Conservation (phyloP, 2,797 vertebrate genomes). For the Brachyrhaphis roseni region DNA sequence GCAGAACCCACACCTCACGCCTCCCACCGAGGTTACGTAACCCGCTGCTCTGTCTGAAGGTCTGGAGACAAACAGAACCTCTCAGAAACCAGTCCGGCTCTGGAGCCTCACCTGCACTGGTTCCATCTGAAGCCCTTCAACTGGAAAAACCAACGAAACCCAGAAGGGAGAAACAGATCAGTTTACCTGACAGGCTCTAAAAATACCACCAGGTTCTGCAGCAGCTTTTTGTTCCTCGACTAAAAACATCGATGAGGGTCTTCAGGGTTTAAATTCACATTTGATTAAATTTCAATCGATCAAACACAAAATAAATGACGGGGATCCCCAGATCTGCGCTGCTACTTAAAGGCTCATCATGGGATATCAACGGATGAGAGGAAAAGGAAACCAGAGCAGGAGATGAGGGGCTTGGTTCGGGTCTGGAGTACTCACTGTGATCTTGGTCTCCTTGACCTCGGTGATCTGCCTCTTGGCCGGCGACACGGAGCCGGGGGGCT, state of each 20-base stretch:
- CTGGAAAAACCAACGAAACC: neutral
- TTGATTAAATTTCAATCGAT: neutral
- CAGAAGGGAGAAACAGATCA: constrained; percentile 19
- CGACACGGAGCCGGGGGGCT: constrained; percentile 90
- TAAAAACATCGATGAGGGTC: neutral
- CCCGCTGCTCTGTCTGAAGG: constrained; percentile 29
- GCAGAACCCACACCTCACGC: constrained; percentile 25
- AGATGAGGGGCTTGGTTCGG: constrained; percentile 13
- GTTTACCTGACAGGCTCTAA: constrained; percentile 26
- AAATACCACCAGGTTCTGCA: constrained; percentile 28
- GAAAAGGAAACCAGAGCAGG: neutral
- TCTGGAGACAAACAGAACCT: constrained; percentile 27
- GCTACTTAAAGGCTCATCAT: constrained; percentile 19
- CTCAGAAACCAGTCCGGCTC: neutral
- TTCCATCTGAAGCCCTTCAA: constrained; percentile 6
- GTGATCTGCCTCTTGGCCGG: constrained; percentile 88
- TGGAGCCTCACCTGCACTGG: neutral
- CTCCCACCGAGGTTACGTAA: constrained; percentile 49
- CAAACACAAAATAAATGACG: neutral
- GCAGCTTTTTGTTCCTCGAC: neutral
- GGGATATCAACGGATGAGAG: constrained; percentile 36
- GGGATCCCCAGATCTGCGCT: constrained; percentile 12
- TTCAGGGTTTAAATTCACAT: neutral
- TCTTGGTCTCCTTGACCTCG: constrained; percentile 90
- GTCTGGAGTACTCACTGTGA: constrained; percentile 84